These are phyloP conservation scores for Stigmatopora argus DNA, from an alignment of 2,113 vertebrate species.

Conservation along the genomic window DNA sequence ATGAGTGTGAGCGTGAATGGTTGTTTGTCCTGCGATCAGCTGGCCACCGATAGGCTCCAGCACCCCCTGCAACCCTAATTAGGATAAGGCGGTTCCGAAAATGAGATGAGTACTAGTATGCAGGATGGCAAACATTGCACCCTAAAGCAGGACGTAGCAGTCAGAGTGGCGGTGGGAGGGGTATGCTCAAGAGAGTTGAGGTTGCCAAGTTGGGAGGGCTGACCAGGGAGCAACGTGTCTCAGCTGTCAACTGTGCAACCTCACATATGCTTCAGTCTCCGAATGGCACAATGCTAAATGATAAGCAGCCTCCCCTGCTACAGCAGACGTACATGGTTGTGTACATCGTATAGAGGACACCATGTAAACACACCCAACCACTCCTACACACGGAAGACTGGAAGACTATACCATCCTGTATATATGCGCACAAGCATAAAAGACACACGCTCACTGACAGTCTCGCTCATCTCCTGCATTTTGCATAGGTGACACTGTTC, in stretches of 20 bases:
- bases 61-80: too few relatives aligned
- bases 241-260: constrained; percentile 57
- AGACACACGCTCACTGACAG: constrained; percentile 48
- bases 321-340: constrained; percentile 27
- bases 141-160: constrained; percentile 49
- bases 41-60: too few relatives aligned
- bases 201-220: constrained; percentile 42
- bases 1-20: too few relatives aligned
- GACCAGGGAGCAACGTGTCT: constrained; percentile 40
- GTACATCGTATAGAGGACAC: constrained; percentile 32
- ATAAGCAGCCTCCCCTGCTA: constrained; percentile 50
- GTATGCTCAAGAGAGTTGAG: constrained; percentile 31
- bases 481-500: constrained; percentile 75
- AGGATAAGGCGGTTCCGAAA: too few relatives aligned
- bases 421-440: constrained; percentile 47
- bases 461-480: constrained; percentile 70
- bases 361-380: constrained; percentile 10
- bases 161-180: constrained; percentile 38
- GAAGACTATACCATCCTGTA: constrained; percentile 3
- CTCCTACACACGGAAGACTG: constrained; percentile 9
- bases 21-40: too few relatives aligned
- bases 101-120: constrained; percentile 17
- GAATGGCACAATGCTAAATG: constrained; percentile 54
- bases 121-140: constrained; percentile 46
- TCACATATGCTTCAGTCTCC: constrained; percentile 64